phyloP scores from a whole-genome alignment of 2,113 vertebrate species.

The Meles meles region DNA sequence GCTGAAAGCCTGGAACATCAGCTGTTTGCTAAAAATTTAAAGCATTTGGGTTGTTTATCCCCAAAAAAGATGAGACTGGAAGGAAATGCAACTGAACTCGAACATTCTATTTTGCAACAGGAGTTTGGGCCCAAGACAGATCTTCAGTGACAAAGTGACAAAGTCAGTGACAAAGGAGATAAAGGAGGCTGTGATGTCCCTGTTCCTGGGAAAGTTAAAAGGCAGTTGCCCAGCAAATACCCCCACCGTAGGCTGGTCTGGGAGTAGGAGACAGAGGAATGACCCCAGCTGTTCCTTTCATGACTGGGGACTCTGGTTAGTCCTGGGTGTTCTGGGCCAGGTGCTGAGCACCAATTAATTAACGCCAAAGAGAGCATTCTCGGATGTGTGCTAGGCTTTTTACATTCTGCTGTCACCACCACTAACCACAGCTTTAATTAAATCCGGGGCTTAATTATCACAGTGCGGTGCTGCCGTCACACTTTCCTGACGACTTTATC shows the following conservation, averaged over 20 bases:
- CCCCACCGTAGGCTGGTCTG: background rate
- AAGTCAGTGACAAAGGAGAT: background rate
- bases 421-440: conserved; percentile 45
- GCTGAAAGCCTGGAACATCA: background rate
- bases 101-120: background rate
- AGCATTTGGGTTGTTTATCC: background rate
- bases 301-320: background rate
- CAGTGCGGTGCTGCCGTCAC: background rate
- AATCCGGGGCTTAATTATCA: conserved; percentile 20
- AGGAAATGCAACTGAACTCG: background rate
- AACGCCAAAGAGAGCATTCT: background rate
- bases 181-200: background rate
- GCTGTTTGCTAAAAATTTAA: background rate
- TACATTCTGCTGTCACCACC: background rate
- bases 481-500: conserved; percentile 11
- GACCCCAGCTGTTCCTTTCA: background rate
- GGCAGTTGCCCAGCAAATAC: background rate
- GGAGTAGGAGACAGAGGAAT: background rate
- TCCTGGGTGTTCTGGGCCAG: background rate
- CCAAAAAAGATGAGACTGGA: background rate
- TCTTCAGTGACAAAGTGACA: background rate
- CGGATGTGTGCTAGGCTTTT: background rate
- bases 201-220: background rate
- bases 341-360: background rate
- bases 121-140: background rate